These are phyloP conservation scores for Beris morrisii DNA, from an alignment of 2,888 invertebrate species.

Conservation along the genomic window DNA sequence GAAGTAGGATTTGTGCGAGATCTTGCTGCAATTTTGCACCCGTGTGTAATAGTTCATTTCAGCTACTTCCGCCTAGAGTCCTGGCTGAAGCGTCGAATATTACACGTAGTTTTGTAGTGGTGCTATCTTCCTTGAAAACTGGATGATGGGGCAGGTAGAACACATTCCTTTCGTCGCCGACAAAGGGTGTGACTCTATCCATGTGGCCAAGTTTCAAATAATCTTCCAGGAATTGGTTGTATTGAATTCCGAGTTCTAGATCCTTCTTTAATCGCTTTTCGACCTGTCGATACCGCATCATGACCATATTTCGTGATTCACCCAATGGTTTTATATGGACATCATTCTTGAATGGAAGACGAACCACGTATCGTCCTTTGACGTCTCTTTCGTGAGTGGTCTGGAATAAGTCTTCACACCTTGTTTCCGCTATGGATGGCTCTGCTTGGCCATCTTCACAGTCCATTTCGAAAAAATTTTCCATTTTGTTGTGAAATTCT, in stretches of 20 bases:
- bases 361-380: constrained; percentile 4
- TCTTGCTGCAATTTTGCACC: constrained; percentile 20
- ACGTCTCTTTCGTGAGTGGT: background rate
- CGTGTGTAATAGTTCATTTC: constrained; percentile 27
- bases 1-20: background rate
- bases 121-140: constrained; percentile 33
- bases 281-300: background rate
- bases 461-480: background rate
- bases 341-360: constrained; percentile 10
- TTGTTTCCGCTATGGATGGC: background rate
- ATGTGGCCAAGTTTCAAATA: constrained; percentile 20
- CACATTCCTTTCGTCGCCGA: background rate
- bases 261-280: background rate
- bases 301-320: background rate
- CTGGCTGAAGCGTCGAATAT: constrained; percentile 30
- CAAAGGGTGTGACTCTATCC: background rate
- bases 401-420: background rate
- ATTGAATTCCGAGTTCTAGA: background rate
- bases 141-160: constrained; percentile 42
- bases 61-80: constrained; percentile 9
- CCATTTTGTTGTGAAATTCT: background rate
- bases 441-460: background rate
- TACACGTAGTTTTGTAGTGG: constrained; percentile 24
- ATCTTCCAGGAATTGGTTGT: constrained; percentile 17
- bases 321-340: background rate